phyloP scores from a whole-genome alignment of 2,113 vertebrate genomes.

The Lamprotornis superbus region DNA sequence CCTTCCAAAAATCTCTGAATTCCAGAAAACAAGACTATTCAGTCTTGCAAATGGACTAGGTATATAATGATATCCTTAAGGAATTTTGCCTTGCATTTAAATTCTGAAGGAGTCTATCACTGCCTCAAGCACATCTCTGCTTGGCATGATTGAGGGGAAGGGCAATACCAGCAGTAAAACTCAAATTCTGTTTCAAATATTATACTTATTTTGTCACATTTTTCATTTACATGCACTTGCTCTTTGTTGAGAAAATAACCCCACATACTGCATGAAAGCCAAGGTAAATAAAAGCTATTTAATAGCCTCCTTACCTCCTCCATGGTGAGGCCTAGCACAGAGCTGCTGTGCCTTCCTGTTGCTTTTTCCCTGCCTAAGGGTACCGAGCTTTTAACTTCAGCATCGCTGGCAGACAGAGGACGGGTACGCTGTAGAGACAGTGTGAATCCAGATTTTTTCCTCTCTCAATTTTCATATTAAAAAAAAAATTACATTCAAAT shows the following conservation, averaged over 20 bases:
- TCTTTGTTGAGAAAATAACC: neutral
- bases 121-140: neutral
- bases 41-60: neutral
- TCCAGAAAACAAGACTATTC: neutral
- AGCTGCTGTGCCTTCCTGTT: conserved; percentile 71
- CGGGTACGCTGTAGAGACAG: conserved; percentile 74
- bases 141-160: neutral
- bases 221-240: neutral
- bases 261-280: neutral
- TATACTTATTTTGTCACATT: neutral
- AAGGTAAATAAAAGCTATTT: neutral
- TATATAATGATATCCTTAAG: neutral
- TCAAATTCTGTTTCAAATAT: neutral
- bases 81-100: neutral
- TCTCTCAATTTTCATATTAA: neutral
- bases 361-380: conserved; percentile 75
- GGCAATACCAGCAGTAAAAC: neutral
- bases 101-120: neutral
- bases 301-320: conserved; percentile 83
- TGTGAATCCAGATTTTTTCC: neutral
- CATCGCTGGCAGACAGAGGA: conserved; percentile 77
- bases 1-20: neutral
- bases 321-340: conserved; percentile 83
- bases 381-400: conserved; percentile 75
- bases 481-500: neutral